Evolutionary conservation across 2,888 invertebrate species (phyloP).

Genomic region (Caenorhabditis virilis): DNA sequence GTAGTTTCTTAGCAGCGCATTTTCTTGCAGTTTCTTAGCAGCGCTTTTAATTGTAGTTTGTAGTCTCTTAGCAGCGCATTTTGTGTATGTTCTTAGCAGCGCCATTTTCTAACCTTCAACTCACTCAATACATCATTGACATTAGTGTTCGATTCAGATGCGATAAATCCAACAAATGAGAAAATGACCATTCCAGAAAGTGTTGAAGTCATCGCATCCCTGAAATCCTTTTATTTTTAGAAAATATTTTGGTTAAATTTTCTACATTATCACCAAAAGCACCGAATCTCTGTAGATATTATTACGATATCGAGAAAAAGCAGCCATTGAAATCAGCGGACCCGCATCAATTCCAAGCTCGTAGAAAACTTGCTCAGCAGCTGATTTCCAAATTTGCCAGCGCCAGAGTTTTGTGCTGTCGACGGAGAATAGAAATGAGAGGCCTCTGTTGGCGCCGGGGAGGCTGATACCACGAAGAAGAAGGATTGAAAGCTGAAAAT

Average conservation of each 20-base stretch:
- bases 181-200: slow-evolving; percentile 66
- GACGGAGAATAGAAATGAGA: slow-evolving; percentile 56
- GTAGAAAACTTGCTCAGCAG: slow-evolving; percentile 71
- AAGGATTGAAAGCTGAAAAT: slow-evolving; percentile 62
- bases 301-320: slow-evolving; percentile 63
- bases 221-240: no score
- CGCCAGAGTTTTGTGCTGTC: slow-evolving; percentile 49
- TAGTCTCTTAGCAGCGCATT: no score
- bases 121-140: slow-evolving; percentile 53
- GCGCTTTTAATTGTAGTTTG: no score
- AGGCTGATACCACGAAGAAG: slow-evolving; percentile 63
- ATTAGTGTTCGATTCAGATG: slow-evolving; percentile 45
- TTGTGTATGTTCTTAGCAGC: no score
- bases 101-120: no score
- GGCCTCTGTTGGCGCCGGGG: slow-evolving; percentile 60
- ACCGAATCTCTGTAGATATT: slow-evolving; percentile 66
- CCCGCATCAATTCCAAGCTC: slow-evolving; percentile 70
- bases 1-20: no score
- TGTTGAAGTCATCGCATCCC: slow-evolving; percentile 59
- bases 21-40: no score
- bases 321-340: slow-evolving; percentile 65
- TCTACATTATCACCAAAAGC: slow-evolving; percentile 57
- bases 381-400: slow-evolving; percentile 70
- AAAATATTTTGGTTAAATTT: slow-evolving; percentile 4
- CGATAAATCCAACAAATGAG: slow-evolving; percentile 63